Evolutionary conservation across 2,797 vertebrate species (phyloP).

Genomic region (Rhadinocentrus ornatus): DNA sequence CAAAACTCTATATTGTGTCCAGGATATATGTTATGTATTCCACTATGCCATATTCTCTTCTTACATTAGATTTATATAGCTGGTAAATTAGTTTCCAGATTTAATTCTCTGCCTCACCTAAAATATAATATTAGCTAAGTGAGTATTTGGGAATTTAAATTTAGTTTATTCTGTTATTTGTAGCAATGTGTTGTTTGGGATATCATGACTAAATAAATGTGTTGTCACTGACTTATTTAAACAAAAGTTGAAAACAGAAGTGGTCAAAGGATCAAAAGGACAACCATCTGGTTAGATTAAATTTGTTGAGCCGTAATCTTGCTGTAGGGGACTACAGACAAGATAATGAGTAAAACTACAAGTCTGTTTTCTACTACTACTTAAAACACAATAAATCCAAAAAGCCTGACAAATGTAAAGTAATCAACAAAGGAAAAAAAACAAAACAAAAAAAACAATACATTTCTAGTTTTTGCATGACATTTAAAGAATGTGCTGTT

Average conservation of each 20-base stretch:
- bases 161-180: conserved; percentile 23
- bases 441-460: not conserved
- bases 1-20: not conserved
- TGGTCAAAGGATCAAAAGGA: conserved; percentile 34
- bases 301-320: conserved; percentile 40
- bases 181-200: conserved; percentile 8
- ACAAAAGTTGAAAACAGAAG: conserved; percentile 28
- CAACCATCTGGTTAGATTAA: conserved; percentile 36
- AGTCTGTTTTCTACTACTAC: conserved; percentile 33
- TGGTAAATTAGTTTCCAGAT: not conserved
- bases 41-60: not conserved
- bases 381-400: conserved; percentile 22
- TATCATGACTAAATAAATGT: not conserved
- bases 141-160: conserved; percentile 6
- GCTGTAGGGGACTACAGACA: conserved; percentile 18
- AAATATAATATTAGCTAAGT: not conserved
- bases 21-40: conserved; percentile 6
- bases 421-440: not conserved
- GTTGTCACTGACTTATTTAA: conserved; percentile 17
- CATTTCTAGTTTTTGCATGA: no score
- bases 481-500: no score
- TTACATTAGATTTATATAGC: not conserved
- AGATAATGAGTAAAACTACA: conserved; percentile 27
- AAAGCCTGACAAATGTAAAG: conserved; percentile 3
- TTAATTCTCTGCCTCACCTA: not conserved